Evolutionary conservation across 2,888 invertebrate species (phyloP), one percentile per base, ranked within the genome.

Genomic region (Calliscelio sp.): DNA sequence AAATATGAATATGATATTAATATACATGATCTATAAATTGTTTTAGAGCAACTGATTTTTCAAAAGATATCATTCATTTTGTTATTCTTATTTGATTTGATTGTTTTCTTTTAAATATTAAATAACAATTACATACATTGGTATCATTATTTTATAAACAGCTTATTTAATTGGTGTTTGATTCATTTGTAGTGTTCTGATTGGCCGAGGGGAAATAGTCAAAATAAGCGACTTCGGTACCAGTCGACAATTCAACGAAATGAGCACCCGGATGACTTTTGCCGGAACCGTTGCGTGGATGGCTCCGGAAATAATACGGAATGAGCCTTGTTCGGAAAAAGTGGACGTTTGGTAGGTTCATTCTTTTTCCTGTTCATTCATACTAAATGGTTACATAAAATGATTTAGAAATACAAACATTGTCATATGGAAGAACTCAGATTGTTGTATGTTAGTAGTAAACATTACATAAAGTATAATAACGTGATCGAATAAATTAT

Each of bases 211-310:
- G 87, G 95, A 97, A 90, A 93, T 95, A 49, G 96, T 99, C 7
- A 99, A 99, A 94, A 99, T 99, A 81, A 98, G 98, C 89, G 99
- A 99, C 93, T 99, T 99, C 93, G 99, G 99, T 20, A 99, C 99
- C 0, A 97, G 98, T 89, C 95, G 98, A 77, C 97, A 98, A 90
- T 98, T 98, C 97, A 97, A 98, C 93, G 97, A 98, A 91, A 97
- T 97, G 46, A 98, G 98, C 92, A 97, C 98, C 51, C 97, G 97
- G 91, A 99, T 99, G 99, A 97, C 98, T 85, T 99, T 99, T 93
- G 98, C 98, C 1, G 99, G 99, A 46, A 99, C 99, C 0, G 98
- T 99, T 0, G 98, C 99, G 0, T 99, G 99, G 99, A 99, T 99
- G 99, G 99, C 99, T 0, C 99, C 99, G 0, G 99, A 99, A 94